Conservation (phyloP, 2,797 vertebrate genomes). For the Ptychadena robeensis region DNA sequence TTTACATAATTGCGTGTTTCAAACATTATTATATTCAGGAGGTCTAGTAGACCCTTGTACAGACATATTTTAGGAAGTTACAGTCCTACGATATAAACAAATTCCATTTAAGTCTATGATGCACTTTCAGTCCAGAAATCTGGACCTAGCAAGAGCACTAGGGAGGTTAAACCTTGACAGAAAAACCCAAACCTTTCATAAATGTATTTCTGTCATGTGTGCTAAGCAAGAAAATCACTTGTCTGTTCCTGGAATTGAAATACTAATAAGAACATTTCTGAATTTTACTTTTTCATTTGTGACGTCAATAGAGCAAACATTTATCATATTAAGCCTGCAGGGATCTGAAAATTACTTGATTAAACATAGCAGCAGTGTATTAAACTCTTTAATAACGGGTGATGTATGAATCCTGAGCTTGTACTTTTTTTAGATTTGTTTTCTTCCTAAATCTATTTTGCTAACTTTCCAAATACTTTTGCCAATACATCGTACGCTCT, state of each 20-base stretch:
- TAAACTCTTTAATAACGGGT: not conserved
- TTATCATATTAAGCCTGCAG: not conserved
- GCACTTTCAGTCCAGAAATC: too few relatives aligned
- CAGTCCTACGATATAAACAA: too few relatives aligned
- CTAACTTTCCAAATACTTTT: not conserved
- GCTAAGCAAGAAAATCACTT: not conserved
- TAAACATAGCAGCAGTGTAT: not conserved
- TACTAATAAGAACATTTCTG: not conserved
- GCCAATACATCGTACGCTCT: slow-evolving; percentile 15
- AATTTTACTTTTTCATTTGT: not conserved
- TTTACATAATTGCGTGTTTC: too few relatives aligned
- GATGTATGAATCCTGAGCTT: not conserved
- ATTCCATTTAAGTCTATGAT: too few relatives aligned
- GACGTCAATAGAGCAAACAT: not conserved
- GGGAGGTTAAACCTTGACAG: too few relatives aligned
- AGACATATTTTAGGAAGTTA: too few relatives aligned
- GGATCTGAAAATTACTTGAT: not conserved
- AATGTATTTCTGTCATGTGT: not conserved
- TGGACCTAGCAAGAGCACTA: too few relatives aligned
- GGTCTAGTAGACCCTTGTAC: too few relatives aligned
- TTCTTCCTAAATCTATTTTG: not conserved
- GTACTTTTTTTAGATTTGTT: not conserved
- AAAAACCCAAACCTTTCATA: not conserved
- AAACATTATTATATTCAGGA: too few relatives aligned
- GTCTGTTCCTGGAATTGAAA: not conserved